Base-by-base conservation (phyloP, 2,888 invertebrate genomes). In the Lacanobia wlatinum region DNA sequence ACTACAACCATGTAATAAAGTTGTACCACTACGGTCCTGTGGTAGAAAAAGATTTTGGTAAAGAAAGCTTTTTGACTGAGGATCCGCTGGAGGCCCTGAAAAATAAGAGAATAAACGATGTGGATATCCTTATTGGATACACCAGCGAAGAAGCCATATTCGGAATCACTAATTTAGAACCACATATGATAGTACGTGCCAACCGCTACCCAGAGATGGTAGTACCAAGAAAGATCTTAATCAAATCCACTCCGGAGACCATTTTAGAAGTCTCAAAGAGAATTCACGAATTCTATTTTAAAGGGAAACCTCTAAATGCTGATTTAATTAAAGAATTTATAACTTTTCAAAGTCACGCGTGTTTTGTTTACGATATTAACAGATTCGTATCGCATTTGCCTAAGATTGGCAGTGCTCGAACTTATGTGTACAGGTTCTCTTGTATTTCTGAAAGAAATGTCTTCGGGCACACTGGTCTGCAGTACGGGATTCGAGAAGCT, bases 101-200 rank as follows among this genome's bases (percentile, higher is more conserved):
- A 85, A 91, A 93, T 40, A 97, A 97, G 40, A 92, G 91, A 16
- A 88, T 96, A 5, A 90, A 91, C 63, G 83, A 91, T 55, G 95
- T 97, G 1, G 98, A 98, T 0, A 95, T 98, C 90, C 96, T 98
- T 88, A 95, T 97, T 34, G 98, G 98, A 2, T 89, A 97, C 14
- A 98, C 97, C 14, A 43, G 43, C 14, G 14, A 43, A 69, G 98
- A 98, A 93, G 97, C 97, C 0, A 48, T 90, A n/a, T 1, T n/a
- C n/a, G n/a, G 60, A 1, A 34, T 90, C 18, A 38, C 70, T 4
- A 0, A 7, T 1, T 72, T 87, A 12, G 85, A 86, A 65, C 8
- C 8, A 40, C 9, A 4, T 14, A 4, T 43, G 43, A 0, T 28
- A 28, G 28, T 0, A 43, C 14, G 43, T 4, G 43, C 5, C 40